Evolutionary conservation across 2,113 vertebrate genomes (phyloP).

Genomic region (Aramus guarauna): DNA sequence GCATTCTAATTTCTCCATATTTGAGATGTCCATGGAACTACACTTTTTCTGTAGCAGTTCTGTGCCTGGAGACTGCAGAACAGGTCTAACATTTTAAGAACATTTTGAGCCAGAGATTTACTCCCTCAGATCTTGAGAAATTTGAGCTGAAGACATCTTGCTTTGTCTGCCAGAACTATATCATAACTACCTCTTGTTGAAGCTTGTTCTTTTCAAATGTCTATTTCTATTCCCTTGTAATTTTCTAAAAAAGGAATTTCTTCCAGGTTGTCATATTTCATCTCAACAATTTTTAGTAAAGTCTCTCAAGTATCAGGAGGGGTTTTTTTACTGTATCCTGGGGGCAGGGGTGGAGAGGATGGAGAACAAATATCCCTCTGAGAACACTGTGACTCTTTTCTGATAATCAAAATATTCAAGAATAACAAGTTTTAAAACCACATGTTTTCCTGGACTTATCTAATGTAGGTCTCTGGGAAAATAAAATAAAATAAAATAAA

Average conservation of each 20-base stretch:
- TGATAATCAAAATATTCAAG: background rate
- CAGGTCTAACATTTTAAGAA: background rate
- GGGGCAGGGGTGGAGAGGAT: background rate
- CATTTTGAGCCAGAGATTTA: background rate
- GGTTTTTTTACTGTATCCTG: background rate
- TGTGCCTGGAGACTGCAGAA: background rate
- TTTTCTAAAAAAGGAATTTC: background rate
- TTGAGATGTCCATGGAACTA: background rate
- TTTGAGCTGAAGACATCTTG: background rate
- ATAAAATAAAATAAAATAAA: background rate
- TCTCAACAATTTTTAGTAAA: background rate
- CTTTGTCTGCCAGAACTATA: background rate
- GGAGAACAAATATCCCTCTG: background rate
- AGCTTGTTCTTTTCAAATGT: slow-evolving; percentile 5
- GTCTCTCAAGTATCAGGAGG: background rate
- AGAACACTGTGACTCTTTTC: background rate
- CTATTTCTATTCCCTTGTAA: background rate
- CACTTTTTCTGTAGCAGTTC: background rate
- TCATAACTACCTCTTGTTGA: background rate
- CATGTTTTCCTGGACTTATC: background rate
- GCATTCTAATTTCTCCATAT: background rate
- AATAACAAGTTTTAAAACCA: background rate
- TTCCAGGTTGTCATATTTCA: slow-evolving; percentile 9
- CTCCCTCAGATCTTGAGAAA: background rate
- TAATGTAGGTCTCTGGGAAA: background rate